A percentile compares a stretch with the other conserved stretches of the same genome.
These are phyloP conservation scores for Troides helena DNA, from an alignment of 2,888 invertebrate species.

Conservation along the genomic window DNA sequence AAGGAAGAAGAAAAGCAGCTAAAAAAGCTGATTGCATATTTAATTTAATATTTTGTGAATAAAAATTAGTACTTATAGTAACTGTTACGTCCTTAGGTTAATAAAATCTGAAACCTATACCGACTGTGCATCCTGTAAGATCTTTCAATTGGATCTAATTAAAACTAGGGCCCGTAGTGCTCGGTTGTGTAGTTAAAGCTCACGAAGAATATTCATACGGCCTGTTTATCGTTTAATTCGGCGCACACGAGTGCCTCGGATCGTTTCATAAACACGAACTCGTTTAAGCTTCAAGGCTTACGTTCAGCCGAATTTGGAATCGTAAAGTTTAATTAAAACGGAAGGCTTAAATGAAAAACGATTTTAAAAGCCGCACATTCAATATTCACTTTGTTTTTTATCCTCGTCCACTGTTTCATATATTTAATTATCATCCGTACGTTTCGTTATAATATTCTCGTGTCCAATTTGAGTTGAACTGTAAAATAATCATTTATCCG, in stretches of 20 bases:
- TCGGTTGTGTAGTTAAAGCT: slow-evolving; percentile 3
- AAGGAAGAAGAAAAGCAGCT: too few relatives aligned
- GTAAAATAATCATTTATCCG: not conserved
- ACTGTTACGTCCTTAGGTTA: not conserved
- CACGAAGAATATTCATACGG: slow-evolving; percentile 7
- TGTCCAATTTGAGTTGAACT: not conserved
- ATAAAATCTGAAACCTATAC: not conserved
- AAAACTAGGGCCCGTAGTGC: slow-evolving; percentile 1
- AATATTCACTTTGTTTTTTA: not conserved
- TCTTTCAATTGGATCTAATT: slow-evolving; percentile 18
- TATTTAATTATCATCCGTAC: not conserved
- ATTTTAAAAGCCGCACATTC: slow-evolving; percentile 7
- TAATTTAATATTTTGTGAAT: too few relatives aligned
- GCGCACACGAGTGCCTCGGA: slow-evolving; percentile 2
- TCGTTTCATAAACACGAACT: slow-evolving; percentile 26
- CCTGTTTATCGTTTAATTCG: slow-evolving; percentile 15
- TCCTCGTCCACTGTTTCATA: not conserved
- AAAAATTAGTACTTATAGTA: too few relatives aligned
- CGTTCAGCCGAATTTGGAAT: slow-evolving; percentile 15
- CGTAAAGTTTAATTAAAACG: slow-evolving; percentile 26
- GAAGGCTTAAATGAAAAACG: slow-evolving; percentile 7
- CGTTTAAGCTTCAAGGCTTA: slow-evolving; percentile 12
- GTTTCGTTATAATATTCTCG: not conserved
- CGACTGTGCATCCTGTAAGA: slow-evolving; percentile 1
- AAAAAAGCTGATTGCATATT: too few relatives aligned